Evolutionary conservation across 2,888 invertebrate genomes (phyloP), one percentile per base, ranked within the genome.

Genomic region (Latrodectus elegans): DNA sequence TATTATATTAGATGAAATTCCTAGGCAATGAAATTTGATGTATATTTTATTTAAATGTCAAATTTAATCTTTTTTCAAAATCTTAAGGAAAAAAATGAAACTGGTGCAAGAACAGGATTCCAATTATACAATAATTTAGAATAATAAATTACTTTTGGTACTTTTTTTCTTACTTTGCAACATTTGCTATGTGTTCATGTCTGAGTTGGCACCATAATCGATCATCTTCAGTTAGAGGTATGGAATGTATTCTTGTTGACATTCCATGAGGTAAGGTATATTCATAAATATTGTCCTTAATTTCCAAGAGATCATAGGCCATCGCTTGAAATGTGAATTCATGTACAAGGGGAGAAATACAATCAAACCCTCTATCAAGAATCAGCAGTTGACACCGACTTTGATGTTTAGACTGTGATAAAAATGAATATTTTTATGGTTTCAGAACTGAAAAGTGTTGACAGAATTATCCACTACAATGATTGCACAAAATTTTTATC

Each of bases 291-390:
- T 87, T 74, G 15, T 82, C 87, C 11, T 60, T 26, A 15, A 82
- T 78, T 17, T 87, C 68, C 73, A 87, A 53, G 12, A 87, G 17
- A 64, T 87, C 87, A 68, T 87, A 82, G 1, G 78, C 78, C 82
- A 83, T 87, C 11, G 87, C 87, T 49, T 87, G 87, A 17, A 87
- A 78, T n/a, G 87, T 78, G 22, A 77, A 78, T 51, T 87, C 87
- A 51, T 87, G 87, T 14, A 82, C 22, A 8, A 87, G 12, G 17
- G 87, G 87, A 15, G 82, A 73, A 38, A 87, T 82, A 17, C 81
- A 78, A 17, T 87, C 87, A 53, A 87, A 87, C 12, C 82, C 87
- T 11, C 87, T 67, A 60, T 87, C 87, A n/a, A 87, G 11, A 60
- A 87, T 78, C 49, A 87, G 71, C 14, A 87, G 17, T 8, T 82